phyloP scores from a whole-genome alignment of 2,113 vertebrate genomes.

The Elaphurus davidianus region DNA sequence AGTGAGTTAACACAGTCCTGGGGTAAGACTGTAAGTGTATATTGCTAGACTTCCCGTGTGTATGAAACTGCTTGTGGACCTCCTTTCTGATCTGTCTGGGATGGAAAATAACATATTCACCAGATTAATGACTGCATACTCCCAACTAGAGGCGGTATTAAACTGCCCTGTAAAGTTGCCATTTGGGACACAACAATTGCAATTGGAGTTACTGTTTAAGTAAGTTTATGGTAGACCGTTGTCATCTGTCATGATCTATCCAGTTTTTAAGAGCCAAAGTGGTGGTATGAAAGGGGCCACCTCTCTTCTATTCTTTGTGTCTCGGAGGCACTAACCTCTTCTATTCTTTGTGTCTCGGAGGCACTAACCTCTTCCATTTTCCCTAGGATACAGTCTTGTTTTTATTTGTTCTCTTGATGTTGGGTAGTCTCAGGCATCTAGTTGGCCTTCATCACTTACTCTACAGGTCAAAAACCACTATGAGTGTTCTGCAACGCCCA shows the following conservation, averaged over 20 bases:
- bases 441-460: not conserved
- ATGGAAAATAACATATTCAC: not conserved
- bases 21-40: not conserved
- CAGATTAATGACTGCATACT: not conserved
- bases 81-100: not conserved
- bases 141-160: not conserved
- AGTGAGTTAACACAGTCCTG: not conserved
- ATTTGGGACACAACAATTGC: not conserved
- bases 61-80: not conserved
- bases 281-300: not conserved
- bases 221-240: not conserved
- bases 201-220: not conserved
- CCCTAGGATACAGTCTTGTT: not conserved
- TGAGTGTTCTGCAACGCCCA: not conserved
- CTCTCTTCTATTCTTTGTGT: no score
- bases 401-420: not conserved
- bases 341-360: not conserved
- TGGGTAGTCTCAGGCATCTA: not conserved
- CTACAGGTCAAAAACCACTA: not conserved
- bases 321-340: no score
- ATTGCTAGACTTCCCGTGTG: not conserved
- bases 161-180: not conserved
- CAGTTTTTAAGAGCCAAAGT: not conserved
- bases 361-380: not conserved
- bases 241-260: not conserved